Base-by-base conservation (phyloP, 2,113 vertebrate genomes). In the Zosterops pallidus region DNA sequence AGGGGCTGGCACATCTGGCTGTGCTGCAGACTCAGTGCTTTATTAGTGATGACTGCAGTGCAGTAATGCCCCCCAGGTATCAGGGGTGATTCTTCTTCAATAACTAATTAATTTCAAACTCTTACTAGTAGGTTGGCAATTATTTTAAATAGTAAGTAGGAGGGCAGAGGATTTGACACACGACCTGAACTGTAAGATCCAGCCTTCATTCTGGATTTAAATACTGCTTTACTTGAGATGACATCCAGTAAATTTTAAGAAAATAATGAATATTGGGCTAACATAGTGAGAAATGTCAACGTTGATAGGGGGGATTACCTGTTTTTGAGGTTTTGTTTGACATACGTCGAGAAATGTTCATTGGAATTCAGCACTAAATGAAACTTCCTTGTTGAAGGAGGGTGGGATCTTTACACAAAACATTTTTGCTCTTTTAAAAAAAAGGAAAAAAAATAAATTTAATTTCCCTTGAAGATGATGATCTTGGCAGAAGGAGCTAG, bases 381-480 rank as follows among this genome's bases (percentile, higher is more conserved):
- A 93, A 78, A 52, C 90, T 96, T 93, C 84, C 83, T 76, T 55
- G 76, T 95, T 4, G 9, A 39, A 72, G 67, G 68, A 33, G 41
- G 49, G 44, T 77, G 85, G 26, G 14, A 44, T 92, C 93, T 96
- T 95, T 79, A 9, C 52, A 63, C 33, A 76, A 90, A 82, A 89
- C 83, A 57, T 90, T 97, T 94, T 90, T 95, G 69, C 80, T 95
- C 60, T 72, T 83, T 70, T 88, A 80, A 82, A 60, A 80, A 96
- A 88, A 12, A 60, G 22, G 11, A 29, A 90, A 72, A 75, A 94
- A 97, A 92, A 89, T 86, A 93, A 97, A 97, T 97, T 95, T 60
- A 96, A 96, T 98, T 97, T 97, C 93, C 92, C 90, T 97, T 60
- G 76, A 94, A 96, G 89, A 95, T 71, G 92, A 95, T 96, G 94